Conservation (phyloP, 2,888 invertebrate species). For the Lamellibrachia columna region DNA sequence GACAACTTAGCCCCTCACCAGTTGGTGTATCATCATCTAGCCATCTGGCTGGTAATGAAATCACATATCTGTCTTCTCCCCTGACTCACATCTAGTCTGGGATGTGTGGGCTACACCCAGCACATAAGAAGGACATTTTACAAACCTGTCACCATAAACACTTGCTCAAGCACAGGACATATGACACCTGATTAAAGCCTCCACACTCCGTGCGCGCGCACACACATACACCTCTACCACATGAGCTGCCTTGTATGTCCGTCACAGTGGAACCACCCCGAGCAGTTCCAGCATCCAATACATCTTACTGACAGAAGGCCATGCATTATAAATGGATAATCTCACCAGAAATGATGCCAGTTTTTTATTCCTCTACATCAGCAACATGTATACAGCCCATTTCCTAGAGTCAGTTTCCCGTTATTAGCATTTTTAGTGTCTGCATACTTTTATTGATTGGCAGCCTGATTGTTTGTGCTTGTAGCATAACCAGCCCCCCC, state of each 20-base stretch:
- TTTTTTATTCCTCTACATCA: not conserved
- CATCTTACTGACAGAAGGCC: constrained; percentile 16
- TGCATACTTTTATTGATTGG: constrained; percentile 12
- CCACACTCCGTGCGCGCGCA: not conserved
- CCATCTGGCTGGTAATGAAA: not conserved
- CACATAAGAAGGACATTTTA: not conserved
- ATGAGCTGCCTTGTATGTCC: not conserved
- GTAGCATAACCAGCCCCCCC: not conserved
- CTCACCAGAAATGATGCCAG: constrained; percentile 8
- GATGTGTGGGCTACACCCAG: not conserved
- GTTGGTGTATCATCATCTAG: not conserved
- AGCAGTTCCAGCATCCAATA: constrained; percentile 5
- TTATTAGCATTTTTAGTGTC: constrained; percentile 16
- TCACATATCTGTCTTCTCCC: not conserved
- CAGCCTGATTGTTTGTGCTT: not conserved
- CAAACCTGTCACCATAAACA: not conserved
- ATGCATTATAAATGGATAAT: constrained; percentile 12
- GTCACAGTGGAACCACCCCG: not conserved
- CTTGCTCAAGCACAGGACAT: not conserved
- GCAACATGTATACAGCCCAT: not conserved
- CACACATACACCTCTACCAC: not conserved
- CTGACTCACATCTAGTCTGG: not conserved
- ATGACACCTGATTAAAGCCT: not conserved
- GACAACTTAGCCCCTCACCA: not conserved
- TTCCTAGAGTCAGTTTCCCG: not conserved